These are phyloP conservation scores for Neomonachus schauinslandi DNA, from an alignment of 2,113 vertebrate species.

Conservation along the genomic window DNA sequence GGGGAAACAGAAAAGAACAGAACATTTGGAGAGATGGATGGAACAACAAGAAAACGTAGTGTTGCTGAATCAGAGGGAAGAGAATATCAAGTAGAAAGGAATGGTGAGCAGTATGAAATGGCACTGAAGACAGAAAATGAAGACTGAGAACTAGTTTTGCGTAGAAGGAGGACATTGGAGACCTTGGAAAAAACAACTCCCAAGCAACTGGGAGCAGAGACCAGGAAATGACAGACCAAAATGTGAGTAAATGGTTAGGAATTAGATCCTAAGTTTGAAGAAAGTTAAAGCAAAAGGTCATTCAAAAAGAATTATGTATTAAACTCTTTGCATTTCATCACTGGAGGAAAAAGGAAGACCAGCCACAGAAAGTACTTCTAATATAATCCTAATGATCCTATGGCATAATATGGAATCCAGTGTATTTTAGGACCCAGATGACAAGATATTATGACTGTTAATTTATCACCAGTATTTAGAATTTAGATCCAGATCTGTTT, in stretches of 20 bases:
- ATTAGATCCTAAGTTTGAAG: not conserved
- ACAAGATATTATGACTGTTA: not conserved
- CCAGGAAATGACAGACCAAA: not conserved
- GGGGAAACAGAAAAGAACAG: not conserved
- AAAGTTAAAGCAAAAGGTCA: not conserved
- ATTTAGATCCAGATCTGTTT: not conserved
- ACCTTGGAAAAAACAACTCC: not conserved
- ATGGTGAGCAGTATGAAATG: not conserved
- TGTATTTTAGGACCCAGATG: not conserved
- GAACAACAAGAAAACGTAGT: not conserved
- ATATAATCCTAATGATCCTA: not conserved
- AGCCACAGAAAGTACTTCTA: not conserved
- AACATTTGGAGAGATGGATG: not conserved
- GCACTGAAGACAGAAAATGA: not conserved
- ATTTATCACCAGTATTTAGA: slow-evolving; percentile 18
- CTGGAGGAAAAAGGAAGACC: not conserved
- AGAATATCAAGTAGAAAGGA: not conserved
- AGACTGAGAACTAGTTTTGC: not conserved
- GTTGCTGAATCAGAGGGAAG: not conserved
- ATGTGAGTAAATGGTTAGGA: not conserved
- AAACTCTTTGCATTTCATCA: not conserved
- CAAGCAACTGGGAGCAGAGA: not conserved
- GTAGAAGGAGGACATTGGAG: not conserved
- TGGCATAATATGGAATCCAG: not conserved
- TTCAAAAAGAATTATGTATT: not conserved